Conservation (phyloP, 2,888 invertebrate genomes). For the Mimumesa dahlbomi region DNA sequence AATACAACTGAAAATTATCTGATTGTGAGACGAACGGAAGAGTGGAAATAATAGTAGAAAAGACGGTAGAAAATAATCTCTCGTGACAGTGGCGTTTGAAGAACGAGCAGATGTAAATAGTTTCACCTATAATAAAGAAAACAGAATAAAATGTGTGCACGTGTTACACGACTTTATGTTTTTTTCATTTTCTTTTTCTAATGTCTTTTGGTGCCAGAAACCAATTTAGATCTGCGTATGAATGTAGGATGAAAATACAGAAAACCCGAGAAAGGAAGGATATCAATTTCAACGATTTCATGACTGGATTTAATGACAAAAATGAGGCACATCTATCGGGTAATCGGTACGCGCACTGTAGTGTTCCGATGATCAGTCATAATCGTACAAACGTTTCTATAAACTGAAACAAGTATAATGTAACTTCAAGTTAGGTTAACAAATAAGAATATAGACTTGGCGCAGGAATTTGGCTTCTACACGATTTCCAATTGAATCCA, state of each 20-base stretch:
- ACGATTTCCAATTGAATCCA: slow-evolving; percentile 1
- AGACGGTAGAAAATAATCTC: neutral
- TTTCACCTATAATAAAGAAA: no score
- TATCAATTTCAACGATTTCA: neutral
- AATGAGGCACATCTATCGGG: no score
- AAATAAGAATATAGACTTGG: neutral
- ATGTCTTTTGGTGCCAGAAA: no score
- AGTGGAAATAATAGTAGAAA: slow-evolving; percentile 9
- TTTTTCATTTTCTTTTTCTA: no score
- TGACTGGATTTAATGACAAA: neutral
- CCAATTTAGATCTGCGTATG: no score
- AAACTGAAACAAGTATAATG: no score
- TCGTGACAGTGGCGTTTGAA: no score
- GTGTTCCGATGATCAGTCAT: neutral
- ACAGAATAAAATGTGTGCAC: no score
- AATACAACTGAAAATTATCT: slow-evolving; percentile 26
- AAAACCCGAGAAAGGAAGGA: neutral
- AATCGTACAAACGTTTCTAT: no score
- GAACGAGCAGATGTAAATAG: no score
- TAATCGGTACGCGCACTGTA: neutral
- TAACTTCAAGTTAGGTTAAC: neutral
- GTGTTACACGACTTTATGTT: neutral
- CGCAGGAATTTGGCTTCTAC: neutral
- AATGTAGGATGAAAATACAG: no score
- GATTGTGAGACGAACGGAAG: slow-evolving; percentile 1